A percentile compares a stretch with the other conserved stretches of the same genome.
phyloP scores from a whole-genome alignment of 2,888 invertebrate genomes.

The Phyto melanocephala region DNA sequence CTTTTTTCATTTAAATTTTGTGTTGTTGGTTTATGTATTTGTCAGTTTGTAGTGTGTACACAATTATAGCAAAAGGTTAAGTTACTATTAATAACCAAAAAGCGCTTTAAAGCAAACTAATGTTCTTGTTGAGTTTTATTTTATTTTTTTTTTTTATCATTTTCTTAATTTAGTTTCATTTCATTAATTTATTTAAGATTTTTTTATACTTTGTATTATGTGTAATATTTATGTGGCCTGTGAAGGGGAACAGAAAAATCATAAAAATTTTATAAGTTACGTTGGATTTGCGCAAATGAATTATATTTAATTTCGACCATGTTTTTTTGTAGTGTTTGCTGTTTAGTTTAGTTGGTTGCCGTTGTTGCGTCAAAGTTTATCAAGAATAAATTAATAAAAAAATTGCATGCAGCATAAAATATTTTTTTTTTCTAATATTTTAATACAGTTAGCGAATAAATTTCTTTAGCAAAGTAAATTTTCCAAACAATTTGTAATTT shows the following conservation, averaged over 20 bases:
- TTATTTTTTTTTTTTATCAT: not conserved
- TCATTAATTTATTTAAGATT: slow-evolving; percentile 12
- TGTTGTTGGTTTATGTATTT: no score
- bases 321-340: not conserved
- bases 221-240: not conserved
- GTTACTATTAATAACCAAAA: slow-evolving; percentile 53
- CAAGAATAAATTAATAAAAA: slow-evolving; percentile 11
- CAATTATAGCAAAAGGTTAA: slow-evolving; percentile 58
- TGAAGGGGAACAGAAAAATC: slow-evolving; percentile 13
- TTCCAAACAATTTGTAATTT: no score
- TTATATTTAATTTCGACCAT: slow-evolving; percentile 51
- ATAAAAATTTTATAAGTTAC: slow-evolving; percentile 41
- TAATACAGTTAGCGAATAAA: not conserved
- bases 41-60: slow-evolving; percentile 12
- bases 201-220: not conserved
- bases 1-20: not conserved
- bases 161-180: slow-evolving; percentile 11
- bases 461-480: no score
- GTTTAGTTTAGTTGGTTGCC: slow-evolving; percentile 7
- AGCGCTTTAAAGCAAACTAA: slow-evolving; percentile 18
- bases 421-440: not conserved
- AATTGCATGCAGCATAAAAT: slow-evolving; percentile 39
- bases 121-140: not conserved
- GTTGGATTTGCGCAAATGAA: slow-evolving; percentile 44
- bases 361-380: slow-evolving; percentile 33